A percentile compares a stretch with the other conserved stretches of the same genome.
Conservation (phyloP, 2,797 vertebrate species). For the Semaprochilodus insignis region DNA sequence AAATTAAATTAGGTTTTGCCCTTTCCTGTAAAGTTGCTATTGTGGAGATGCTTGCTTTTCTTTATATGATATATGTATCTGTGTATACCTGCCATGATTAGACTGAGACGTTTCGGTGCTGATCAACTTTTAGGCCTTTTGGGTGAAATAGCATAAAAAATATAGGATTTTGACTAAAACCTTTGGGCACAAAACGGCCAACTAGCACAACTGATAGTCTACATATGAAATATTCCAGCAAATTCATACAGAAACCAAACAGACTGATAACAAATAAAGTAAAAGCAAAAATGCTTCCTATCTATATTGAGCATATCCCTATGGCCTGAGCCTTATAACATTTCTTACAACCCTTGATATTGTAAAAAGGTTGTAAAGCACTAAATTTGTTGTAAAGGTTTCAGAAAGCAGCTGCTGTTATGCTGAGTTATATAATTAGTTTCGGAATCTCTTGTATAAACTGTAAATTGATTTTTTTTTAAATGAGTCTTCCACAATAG, state of each 20-base stretch:
- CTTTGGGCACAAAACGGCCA: too few species aligned
- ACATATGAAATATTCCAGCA: too few species aligned
- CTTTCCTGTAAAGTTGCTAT: too few species aligned
- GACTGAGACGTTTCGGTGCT: too few species aligned
- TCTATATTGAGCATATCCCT: background rate
- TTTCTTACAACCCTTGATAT: background rate
- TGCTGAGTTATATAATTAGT: background rate
- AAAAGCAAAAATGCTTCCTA: too few species aligned
- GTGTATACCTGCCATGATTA: background rate
- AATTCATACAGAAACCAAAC: too few species aligned
- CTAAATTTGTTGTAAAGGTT: background rate
- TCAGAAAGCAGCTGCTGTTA: too few species aligned
- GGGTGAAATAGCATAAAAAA: background rate
- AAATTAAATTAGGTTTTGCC: too few species aligned
- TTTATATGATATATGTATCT: too few species aligned
- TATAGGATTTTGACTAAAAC: background rate
- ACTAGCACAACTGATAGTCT: too few species aligned
- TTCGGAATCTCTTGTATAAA: background rate
- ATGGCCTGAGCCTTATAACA: background rate
- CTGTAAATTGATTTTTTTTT: background rate
- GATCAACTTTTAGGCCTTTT: background rate
- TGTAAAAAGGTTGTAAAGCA: background rate
- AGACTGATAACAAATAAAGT: background rate
- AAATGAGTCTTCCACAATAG: background rate
- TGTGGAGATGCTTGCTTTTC: too few species aligned